Conservation (phyloP, 2,797 vertebrate species). For the Botia kubotai region DNA sequence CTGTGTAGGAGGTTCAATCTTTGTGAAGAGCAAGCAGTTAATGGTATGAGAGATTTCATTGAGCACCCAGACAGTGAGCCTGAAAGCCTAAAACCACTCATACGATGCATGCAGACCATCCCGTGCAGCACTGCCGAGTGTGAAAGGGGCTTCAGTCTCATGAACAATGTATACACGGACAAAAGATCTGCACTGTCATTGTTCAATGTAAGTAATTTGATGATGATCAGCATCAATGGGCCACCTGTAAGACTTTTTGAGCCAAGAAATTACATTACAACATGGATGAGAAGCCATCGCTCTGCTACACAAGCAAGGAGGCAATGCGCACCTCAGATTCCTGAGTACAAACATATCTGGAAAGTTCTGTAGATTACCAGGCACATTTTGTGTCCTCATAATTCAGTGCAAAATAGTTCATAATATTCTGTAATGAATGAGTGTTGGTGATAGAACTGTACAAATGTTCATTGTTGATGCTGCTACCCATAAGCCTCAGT, state of each 20-base stretch:
- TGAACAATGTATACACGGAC: constrained; percentile 49
- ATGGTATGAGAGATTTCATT: constrained; percentile 49
- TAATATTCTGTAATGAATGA: too few species aligned
- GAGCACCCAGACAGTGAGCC: constrained; percentile 47
- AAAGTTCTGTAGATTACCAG: constrained; percentile 38
- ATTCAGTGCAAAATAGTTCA: too few species aligned
- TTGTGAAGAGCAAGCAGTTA: constrained; percentile 54
- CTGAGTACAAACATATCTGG: constrained; percentile 45
- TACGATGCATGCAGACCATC: constrained; percentile 20
- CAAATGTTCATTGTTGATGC: too few species aligned
- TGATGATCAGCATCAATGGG: constrained; percentile 53
- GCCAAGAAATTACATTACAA: constrained; percentile 39
- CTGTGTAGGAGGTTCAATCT: constrained; percentile 27
- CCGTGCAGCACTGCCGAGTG: constrained; percentile 51
- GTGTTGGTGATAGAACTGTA: too few species aligned
- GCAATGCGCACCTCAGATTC: constrained; percentile 24
- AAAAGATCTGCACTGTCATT: constrained; percentile 36
- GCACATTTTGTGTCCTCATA: not conserved
- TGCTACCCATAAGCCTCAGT: too few species aligned
- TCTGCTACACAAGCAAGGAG: constrained; percentile 19
- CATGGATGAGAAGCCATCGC: constrained; percentile 7
- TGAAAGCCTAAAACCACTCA: constrained; percentile 30
- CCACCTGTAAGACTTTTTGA: constrained; percentile 20
- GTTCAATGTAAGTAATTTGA: constrained; percentile 46
- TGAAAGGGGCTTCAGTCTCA: constrained; percentile 55